phyloP scores from a whole-genome alignment of 2,888 invertebrate species.

The Cotesia congregata region DNA sequence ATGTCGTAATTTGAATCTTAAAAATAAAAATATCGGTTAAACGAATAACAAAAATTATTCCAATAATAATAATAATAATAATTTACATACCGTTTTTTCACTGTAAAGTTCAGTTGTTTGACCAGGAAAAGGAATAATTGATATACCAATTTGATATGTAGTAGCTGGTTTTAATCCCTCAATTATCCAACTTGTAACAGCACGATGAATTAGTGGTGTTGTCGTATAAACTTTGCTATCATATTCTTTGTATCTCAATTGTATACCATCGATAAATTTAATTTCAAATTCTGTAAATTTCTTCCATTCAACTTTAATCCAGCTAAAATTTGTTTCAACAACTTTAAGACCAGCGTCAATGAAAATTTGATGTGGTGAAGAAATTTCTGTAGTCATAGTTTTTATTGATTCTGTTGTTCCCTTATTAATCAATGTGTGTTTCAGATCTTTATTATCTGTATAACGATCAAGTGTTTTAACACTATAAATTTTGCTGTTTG shows the following conservation, averaged over 20 bases:
- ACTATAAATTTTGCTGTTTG: conserved; percentile 82
- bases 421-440: conserved; percentile 64
- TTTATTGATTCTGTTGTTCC: neutral
- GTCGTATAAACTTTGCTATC: conserved; percentile 87
- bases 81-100: conserved; percentile 76
- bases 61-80: conserved; percentile 1
- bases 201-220: conserved; percentile 86
- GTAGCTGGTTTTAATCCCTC: conserved; percentile 84
- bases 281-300: conserved; percentile 85
- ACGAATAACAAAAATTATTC: conserved; percentile 16
- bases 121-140: conserved; percentile 86
- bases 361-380: conserved; percentile 75
- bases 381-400: conserved; percentile 47
- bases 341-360: conserved; percentile 83
- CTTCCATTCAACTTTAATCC: conserved; percentile 85
- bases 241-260: conserved; percentile 86
- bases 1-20: conserved; percentile 63
- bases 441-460: conserved; percentile 59
- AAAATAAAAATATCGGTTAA: neutral
- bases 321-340: conserved; percentile 83
- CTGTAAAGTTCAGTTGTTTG: conserved; percentile 83
- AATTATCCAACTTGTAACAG: conserved; percentile 83
- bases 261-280: conserved; percentile 89
- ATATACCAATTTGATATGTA: conserved; percentile 86
- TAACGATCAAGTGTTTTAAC: conserved; percentile 76